Percentiles rank a stretch among this genome's conserved stretches.
Evolutionary conservation across 2,888 invertebrate genomes (phyloP).

Genomic region (Schizaphis graminum): DNA sequence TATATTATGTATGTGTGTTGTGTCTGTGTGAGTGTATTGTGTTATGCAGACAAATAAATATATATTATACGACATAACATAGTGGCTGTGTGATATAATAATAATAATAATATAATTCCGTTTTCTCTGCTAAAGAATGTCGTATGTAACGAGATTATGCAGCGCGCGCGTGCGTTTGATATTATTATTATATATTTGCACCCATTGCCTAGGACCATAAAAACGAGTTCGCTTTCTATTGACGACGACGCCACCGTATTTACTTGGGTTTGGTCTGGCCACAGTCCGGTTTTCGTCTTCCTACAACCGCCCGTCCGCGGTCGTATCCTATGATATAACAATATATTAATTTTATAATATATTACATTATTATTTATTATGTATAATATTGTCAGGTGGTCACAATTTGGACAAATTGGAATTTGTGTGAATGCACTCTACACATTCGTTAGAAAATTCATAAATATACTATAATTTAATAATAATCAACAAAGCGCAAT

Average conservation of each 20-base stretch:
- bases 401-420: background rate
- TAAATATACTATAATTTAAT: too few relatives aligned
- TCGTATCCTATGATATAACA: background rate
- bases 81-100: slow-evolving; percentile 37
- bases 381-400: background rate
- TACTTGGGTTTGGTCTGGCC: slow-evolving; percentile 10
- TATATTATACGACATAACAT: slow-evolving; percentile 11
- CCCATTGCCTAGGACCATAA: slow-evolving; percentile 44
- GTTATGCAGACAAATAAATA: slow-evolving; percentile 3
- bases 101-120: slow-evolving; percentile 26
- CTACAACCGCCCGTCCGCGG: background rate
- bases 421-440: background rate
- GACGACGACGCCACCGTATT: background rate
- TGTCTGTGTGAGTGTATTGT: background rate
- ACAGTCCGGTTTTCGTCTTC: slow-evolving; percentile 56
- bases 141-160: slow-evolving; percentile 46
- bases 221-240: slow-evolving; percentile 64
- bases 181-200: slow-evolving; percentile 36
- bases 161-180: background rate
- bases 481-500: background rate
- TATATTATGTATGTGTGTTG: background rate
- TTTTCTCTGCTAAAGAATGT: slow-evolving; percentile 53
- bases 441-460: background rate
- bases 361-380: background rate
- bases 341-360: background rate